phyloP scores from a whole-genome alignment of 2,797 vertebrate species.

The Aeoliscus strigatus region DNA sequence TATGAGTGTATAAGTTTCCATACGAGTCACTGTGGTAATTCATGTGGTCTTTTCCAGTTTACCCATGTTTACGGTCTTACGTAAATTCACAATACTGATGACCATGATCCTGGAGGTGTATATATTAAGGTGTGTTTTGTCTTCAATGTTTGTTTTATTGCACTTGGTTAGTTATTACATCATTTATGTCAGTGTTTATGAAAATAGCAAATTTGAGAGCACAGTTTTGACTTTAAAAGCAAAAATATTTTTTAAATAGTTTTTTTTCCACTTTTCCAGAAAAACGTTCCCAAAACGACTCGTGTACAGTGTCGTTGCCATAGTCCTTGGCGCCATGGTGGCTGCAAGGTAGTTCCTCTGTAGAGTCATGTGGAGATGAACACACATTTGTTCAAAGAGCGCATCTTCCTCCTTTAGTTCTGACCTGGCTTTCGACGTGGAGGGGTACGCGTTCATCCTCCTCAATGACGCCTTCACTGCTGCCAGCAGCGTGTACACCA shows the following conservation, averaged over 20 bases:
- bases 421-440: constrained; percentile 86
- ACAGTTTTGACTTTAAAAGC: no score
- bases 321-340: constrained; percentile 82
- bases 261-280: constrained; percentile 41
- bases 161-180: background rate
- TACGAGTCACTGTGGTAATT: background rate
- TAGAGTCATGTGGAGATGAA: background rate
- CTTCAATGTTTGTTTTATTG: background rate
- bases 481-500: constrained; percentile 85
- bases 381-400: no score
- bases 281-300: constrained; percentile 62
- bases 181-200: no score
- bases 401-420: constrained; percentile 68
- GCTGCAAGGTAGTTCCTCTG: constrained; percentile 82
- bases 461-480: constrained; percentile 91
- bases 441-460: constrained; percentile 83
- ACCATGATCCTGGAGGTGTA: constrained; percentile 86
- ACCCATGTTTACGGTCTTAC: constrained; percentile 94
- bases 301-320: constrained; percentile 65
- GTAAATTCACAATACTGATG: constrained; percentile 91
- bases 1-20: no score
- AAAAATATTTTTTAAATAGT: no score
- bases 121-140: constrained; percentile 76
- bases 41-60: constrained; percentile 72
- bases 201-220: no score